Evolutionary conservation across 2,797 vertebrate genomes (phyloP).

Genomic region (Ptychobarbus kaznakovi): DNA sequence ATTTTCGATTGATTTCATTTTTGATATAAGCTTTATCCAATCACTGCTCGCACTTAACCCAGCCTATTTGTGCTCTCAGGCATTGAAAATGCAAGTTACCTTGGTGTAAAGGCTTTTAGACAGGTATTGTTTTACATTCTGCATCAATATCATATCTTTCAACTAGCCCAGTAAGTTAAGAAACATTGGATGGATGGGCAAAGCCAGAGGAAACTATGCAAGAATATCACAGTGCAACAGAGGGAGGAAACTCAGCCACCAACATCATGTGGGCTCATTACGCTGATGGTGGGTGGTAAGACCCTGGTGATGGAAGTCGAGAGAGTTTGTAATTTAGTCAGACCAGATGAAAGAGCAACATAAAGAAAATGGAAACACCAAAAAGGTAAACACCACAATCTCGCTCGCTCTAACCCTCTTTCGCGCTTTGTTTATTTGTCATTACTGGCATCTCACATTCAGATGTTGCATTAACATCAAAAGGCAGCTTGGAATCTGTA

Average conservation of each 20-base stretch:
- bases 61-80: background rate
- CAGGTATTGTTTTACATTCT: background rate
- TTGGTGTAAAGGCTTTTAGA: background rate
- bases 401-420: background rate
- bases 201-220: background rate
- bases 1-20: background rate
- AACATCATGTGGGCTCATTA: slow-evolving; percentile 43
- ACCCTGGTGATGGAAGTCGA: slow-evolving; percentile 48
- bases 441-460: slow-evolving; percentile 44
- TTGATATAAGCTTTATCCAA: background rate
- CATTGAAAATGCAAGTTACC: background rate
- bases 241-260: slow-evolving; percentile 31
- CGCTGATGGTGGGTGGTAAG: slow-evolving; percentile 34
- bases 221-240: slow-evolving; percentile 11
- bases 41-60: background rate
- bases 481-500: slow-evolving; percentile 37
- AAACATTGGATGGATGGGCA: slow-evolving; percentile 12
- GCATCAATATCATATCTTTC: slow-evolving; percentile 6
- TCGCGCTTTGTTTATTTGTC: slow-evolving; percentile 22
- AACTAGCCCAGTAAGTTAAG: background rate
- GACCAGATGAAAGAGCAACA: slow-evolving; percentile 48
- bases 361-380: slow-evolving; percentile 48
- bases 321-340: slow-evolving; percentile 44
- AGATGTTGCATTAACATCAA: slow-evolving; percentile 44
- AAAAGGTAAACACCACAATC: slow-evolving; percentile 40